Conservation (phyloP, 2,888 invertebrate genomes). For the Diachrysia chrysitis region DNA sequence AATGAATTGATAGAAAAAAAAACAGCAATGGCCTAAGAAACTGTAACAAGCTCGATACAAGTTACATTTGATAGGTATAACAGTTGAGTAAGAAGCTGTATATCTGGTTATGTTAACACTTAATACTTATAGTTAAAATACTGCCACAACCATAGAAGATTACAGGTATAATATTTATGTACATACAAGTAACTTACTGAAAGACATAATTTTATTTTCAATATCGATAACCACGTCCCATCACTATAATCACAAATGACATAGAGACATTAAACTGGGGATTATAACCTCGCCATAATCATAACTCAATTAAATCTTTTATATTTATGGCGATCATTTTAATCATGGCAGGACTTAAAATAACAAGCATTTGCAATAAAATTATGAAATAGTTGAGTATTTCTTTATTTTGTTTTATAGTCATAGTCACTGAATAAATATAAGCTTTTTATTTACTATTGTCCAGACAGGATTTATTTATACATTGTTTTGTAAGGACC, state of each 20-base stretch:
- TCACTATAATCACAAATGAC: constrained; percentile 66
- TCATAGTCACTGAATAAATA: constrained; percentile 22
- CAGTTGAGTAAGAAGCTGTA: too few relatives aligned
- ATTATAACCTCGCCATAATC: constrained; percentile 84
- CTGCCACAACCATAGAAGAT: too few relatives aligned
- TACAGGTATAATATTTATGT: too few relatives aligned
- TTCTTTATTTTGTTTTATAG: constrained; percentile 26
- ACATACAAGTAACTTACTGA: too few relatives aligned
- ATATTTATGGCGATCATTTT: constrained; percentile 81
- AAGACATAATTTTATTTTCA: neutral
- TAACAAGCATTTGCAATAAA: constrained; percentile 69
- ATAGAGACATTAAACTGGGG: constrained; percentile 74
- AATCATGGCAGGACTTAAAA: constrained; percentile 78
- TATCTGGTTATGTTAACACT: too few relatives aligned
- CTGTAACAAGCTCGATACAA: too few relatives aligned
- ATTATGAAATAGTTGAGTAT: constrained; percentile 57
- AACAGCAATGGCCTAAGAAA: too few relatives aligned
- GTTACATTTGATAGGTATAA: too few relatives aligned
- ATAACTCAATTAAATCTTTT: constrained; percentile 88
- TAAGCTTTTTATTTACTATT: neutral
- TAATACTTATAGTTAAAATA: too few relatives aligned
- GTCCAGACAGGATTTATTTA: neutral
- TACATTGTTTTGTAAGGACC: too few relatives aligned
- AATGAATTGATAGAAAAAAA: too few relatives aligned
- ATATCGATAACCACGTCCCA: constrained; percentile 47